A percentile compares a stretch with the other conserved stretches of the same genome.
Evolutionary conservation across 2,797 vertebrate genomes (phyloP).

Genomic region (Pseudochirops corinnae): DNA sequence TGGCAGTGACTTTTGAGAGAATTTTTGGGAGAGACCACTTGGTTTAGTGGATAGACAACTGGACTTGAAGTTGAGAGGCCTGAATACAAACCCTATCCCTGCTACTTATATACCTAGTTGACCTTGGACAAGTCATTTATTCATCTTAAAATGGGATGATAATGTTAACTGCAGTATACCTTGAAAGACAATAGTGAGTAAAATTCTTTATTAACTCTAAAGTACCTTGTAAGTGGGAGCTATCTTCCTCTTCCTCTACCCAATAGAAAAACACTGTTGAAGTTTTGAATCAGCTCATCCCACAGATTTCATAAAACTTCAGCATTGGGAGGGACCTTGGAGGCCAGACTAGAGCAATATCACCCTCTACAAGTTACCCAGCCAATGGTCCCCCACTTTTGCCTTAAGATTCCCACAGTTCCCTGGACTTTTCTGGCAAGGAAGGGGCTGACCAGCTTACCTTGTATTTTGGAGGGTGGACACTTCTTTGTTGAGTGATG

Average conservation of each 20-base stretch:
- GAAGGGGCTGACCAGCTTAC: slow-evolving; percentile 45
- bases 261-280: not conserved
- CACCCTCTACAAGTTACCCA: not conserved
- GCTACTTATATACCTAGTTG: not conserved
- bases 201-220: not conserved
- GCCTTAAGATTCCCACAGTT: not conserved
- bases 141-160: not conserved
- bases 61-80: not conserved
- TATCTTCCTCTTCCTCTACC: not conserved
- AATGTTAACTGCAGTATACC: not conserved
- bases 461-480: slow-evolving; percentile 82
- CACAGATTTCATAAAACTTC: not conserved
- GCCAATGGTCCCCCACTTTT: not conserved
- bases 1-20: not conserved
- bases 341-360: not conserved
- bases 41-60: not conserved
- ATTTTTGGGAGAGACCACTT: not conserved
- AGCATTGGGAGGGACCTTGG: not conserved
- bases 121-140: not conserved
- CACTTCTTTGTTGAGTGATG: slow-evolving; percentile 80
- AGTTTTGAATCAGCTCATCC: not conserved
- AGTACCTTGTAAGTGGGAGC: not conserved
- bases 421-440: not conserved
- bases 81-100: not conserved
- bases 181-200: not conserved